A percentile compares a stretch with the other conserved stretches of the same genome.
Conservation (phyloP, 2,113 vertebrate species). For the Spilogale gracilis region DNA sequence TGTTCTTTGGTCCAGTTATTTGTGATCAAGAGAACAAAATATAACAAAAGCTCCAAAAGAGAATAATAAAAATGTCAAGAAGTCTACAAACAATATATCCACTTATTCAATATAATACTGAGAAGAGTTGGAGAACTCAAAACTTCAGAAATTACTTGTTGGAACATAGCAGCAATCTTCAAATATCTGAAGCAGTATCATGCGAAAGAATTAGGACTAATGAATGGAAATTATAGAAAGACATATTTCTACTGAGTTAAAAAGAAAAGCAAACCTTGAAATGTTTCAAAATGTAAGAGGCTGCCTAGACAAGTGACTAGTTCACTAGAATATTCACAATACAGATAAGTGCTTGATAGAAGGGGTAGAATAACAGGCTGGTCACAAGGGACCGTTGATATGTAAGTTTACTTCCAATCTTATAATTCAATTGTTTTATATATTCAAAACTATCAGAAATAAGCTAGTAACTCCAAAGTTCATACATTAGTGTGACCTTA, state of each 20-base stretch:
- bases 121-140: background rate
- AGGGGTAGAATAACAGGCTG: background rate
- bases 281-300: background rate
- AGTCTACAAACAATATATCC: background rate
- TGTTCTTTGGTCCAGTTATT: background rate
- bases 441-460: background rate
- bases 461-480: background rate
- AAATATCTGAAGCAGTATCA: background rate
- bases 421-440: background rate
- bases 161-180: background rate
- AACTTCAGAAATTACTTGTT: background rate
- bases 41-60: background rate
- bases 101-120: background rate
- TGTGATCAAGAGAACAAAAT: background rate
- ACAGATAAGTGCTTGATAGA: background rate
- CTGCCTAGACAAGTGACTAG: background rate
- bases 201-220: background rate
- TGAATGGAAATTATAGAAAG: background rate
- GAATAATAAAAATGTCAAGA: background rate
- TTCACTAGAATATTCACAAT: background rate
- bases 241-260: background rate
- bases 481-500: background rate
- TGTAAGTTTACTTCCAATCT: background rate
- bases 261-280: constrained; percentile 23
- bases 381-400: background rate